Evolutionary conservation across 2,797 vertebrate species (phyloP).

Genomic region (Peromyscus melanophrys): DNA sequence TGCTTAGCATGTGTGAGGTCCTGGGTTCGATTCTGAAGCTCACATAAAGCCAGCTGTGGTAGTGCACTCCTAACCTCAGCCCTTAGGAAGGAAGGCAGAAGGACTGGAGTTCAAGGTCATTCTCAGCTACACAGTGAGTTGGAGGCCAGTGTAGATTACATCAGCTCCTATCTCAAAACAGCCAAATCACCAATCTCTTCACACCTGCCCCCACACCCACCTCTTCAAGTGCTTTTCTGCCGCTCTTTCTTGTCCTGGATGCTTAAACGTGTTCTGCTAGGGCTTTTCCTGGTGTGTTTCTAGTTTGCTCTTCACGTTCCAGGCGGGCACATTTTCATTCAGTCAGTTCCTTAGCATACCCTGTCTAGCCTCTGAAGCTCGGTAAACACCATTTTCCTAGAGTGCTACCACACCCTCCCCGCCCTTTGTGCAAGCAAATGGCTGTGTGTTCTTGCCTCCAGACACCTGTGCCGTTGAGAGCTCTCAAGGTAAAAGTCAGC

Average conservation of each 20-base stretch:
- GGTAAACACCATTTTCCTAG: neutral
- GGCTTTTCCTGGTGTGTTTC: neutral
- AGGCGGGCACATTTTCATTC: neutral
- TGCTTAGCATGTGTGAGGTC: neutral
- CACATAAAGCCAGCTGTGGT: neutral
- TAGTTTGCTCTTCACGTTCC: neutral
- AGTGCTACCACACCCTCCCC: neutral
- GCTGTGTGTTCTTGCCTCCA: neutral
- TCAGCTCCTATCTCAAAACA: neutral
- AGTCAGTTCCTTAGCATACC: neutral
- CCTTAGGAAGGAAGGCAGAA: neutral
- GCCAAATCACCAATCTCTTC: neutral
- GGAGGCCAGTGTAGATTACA: neutral
- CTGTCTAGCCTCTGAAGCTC: neutral
- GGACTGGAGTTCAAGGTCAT: neutral
- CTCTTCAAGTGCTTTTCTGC: neutral
- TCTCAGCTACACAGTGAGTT: neutral
- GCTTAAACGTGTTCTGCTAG: neutral
- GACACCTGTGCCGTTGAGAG: neutral
- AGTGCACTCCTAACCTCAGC: too few species aligned
- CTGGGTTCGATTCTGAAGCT: fast-evolving
- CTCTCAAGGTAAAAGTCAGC: neutral
- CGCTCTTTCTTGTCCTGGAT: neutral
- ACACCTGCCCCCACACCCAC: neutral
- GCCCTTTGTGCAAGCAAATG: neutral